phyloP scores from a whole-genome alignment of 1,140 invertebrate species.

The Schlechtendalia chinensis region DNA sequence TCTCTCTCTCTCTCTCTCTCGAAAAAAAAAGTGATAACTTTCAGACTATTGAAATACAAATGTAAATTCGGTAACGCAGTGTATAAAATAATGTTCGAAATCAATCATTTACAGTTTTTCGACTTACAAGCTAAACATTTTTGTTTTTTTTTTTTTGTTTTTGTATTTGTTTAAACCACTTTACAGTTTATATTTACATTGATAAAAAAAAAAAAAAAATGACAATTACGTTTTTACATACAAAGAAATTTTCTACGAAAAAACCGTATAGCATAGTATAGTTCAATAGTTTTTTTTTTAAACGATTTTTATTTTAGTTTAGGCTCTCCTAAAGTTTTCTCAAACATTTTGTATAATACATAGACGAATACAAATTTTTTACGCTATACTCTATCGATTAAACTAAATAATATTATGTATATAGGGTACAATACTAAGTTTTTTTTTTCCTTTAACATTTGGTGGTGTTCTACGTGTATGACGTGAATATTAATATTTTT shows the following conservation, averaged over 20 bases:
- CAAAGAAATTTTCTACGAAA: conserved; percentile 7
- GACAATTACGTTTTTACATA: conserved; percentile 17
- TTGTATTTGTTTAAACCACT: conserved; percentile 19
- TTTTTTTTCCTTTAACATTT: too few species aligned
- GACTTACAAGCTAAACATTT: conserved; percentile 10
- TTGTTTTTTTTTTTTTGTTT: too few species aligned
- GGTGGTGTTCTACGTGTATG: too few species aligned
- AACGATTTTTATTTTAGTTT: neutral
- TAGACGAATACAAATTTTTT: neutral
- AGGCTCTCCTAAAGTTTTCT: conserved; percentile 17
- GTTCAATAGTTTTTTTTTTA: conserved; percentile 8
- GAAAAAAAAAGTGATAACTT: conserved; percentile 42
- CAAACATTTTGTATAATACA: conserved; percentile 2
- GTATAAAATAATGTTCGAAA: conserved; percentile 48
- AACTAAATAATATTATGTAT: too few species aligned
- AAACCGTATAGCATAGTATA: neutral
- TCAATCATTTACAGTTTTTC: conserved; percentile 39
- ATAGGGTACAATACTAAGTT: too few species aligned
- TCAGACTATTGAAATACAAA: conserved; percentile 49
- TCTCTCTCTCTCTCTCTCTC: too few species aligned
- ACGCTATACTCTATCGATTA: too few species aligned
- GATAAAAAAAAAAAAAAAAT: conserved; percentile 34
- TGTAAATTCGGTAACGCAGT: conserved; percentile 50
- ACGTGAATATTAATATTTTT: too few species aligned
- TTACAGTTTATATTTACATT: conserved; percentile 35